Conservation (phyloP, 37 sponge, comb jelly and placozoan species). For the Ianthella basta region DNA sequence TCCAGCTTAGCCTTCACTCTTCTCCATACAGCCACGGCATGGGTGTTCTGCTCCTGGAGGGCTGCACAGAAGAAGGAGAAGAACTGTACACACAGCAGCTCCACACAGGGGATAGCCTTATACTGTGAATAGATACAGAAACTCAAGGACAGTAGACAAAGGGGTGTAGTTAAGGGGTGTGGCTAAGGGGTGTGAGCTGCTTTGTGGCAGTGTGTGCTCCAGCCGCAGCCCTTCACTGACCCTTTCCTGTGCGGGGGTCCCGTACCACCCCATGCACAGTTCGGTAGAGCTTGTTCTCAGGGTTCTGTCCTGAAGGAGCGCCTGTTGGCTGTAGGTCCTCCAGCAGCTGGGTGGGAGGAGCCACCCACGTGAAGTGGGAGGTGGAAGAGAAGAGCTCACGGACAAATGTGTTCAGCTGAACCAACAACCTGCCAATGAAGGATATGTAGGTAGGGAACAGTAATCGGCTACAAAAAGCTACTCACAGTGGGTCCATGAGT, state of each 20-base stretch:
- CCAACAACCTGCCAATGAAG: slow-evolving; percentile 49
- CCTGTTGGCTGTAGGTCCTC: not conserved
- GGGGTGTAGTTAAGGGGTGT: not conserved
- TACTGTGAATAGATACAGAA: not conserved
- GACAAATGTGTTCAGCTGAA: slow-evolving; percentile 70
- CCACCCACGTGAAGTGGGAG: slow-evolving; percentile 66
- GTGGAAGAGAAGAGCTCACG: slow-evolving; percentile 65
- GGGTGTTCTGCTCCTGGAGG: slow-evolving; percentile 89
- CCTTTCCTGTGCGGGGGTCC: slow-evolving; percentile 89
- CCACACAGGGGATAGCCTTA: too few relatives aligned
- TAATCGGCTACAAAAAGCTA: not conserved
- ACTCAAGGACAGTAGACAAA: not conserved
- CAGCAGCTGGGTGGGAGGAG: slow-evolving; percentile 39
- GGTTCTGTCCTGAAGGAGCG: not conserved
- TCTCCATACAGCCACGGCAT: slow-evolving; percentile 91
- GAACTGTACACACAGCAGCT: too few relatives aligned
- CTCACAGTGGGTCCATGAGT: not conserved
- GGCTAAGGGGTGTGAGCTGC: not conserved
- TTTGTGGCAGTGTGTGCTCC: not conserved
- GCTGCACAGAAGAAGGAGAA: slow-evolving; percentile 40
- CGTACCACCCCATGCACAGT: slow-evolving; percentile 73
- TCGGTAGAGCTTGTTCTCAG: slow-evolving; percentile 43
- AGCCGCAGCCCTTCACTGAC: slow-evolving; percentile 31
- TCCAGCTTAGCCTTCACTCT: slow-evolving; percentile 96
- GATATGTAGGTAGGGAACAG: not conserved